Evolutionary conservation across 2,797 vertebrate species (phyloP).

Genomic region (Podarcis lilfordi): DNA sequence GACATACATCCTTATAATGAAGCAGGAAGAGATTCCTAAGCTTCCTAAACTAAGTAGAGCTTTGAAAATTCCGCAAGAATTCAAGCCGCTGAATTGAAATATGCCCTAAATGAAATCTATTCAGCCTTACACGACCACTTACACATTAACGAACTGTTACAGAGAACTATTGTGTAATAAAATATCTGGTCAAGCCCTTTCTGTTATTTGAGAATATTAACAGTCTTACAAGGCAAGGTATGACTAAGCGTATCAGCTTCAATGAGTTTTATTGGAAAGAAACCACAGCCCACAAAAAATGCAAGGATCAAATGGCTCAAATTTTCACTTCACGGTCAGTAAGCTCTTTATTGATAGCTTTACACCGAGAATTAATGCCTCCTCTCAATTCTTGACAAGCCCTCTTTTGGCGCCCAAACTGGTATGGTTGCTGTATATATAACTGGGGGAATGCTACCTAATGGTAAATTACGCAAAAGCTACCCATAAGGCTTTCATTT

Average conservation of each 20-base stretch:
- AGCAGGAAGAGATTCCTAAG: not conserved
- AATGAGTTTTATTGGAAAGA: not conserved
- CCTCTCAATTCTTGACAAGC: not conserved
- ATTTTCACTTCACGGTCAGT: not conserved
- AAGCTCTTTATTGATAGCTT: not conserved
- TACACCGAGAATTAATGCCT: not conserved
- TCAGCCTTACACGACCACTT: not conserved
- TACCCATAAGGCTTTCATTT: not conserved
- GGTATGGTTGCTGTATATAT: not conserved
- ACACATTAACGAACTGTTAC: constrained; percentile 5
- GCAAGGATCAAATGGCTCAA: constrained; percentile 1
- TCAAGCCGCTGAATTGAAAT: not conserved
- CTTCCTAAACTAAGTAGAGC: not conserved
- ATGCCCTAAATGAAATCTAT: constrained; percentile 2
- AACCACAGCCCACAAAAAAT: not conserved
- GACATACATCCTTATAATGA: not conserved
- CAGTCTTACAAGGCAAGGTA: not conserved
- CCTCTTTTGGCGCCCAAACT: not conserved
- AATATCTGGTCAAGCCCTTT: constrained; percentile 23
- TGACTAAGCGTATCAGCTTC: rapidly evolving
- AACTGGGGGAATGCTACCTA: not conserved
- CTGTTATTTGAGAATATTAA: constrained; percentile 22
- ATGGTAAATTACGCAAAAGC: not conserved
- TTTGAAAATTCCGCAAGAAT: constrained; percentile 27
- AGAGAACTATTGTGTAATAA: constrained; percentile 15